These are phyloP conservation scores for Lymantria dispar DNA, from an alignment of 2,888 invertebrate genomes.

Conservation along the genomic window DNA sequence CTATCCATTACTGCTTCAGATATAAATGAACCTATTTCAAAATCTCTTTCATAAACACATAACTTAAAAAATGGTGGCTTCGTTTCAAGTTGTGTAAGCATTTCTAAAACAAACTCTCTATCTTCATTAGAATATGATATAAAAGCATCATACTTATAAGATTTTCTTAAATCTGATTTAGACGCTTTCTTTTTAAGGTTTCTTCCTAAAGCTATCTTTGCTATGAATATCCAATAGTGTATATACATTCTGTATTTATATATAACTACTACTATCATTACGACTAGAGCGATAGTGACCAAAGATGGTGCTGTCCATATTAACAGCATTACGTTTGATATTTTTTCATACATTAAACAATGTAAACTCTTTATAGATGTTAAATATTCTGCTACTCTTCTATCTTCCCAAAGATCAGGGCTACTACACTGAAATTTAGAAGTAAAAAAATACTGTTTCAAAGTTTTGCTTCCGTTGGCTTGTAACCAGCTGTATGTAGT, in stretches of 20 bases:
- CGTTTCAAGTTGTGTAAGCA: constrained; percentile 83
- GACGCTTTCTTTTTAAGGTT: constrained; percentile 50
- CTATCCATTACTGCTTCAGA: constrained; percentile 85
- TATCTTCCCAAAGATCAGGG: constrained; percentile 71
- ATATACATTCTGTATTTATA: constrained; percentile 76
- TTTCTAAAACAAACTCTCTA: constrained; percentile 82
- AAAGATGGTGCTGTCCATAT: constrained; percentile 69
- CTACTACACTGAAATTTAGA: constrained; percentile 68
- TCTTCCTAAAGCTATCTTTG: constrained; percentile 75
- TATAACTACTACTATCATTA: constrained; percentile 44
- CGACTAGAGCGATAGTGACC: constrained; percentile 54
- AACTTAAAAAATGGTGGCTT: constrained; percentile 82
- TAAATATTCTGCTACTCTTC: constrained; percentile 64
- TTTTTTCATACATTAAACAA: constrained; percentile 66
- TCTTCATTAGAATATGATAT: constrained; percentile 84
- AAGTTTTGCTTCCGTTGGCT: constrained; percentile 52
- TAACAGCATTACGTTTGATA: constrained; percentile 61
- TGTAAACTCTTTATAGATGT: constrained; percentile 60
- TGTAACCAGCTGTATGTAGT: constrained; percentile 66
- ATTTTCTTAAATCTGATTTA: constrained; percentile 31
- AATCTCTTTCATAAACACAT: constrained; percentile 87
- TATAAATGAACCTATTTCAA: constrained; percentile 84
- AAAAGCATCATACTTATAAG: constrained; percentile 82
- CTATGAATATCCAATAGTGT: constrained; percentile 80
- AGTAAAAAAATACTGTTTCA: constrained; percentile 56